Percentiles rank a stretch among this genome's conserved stretches.
These are phyloP conservation scores for Solen grandis DNA, from an alignment of 1,140 invertebrate genomes.

Conservation along the genomic window DNA sequence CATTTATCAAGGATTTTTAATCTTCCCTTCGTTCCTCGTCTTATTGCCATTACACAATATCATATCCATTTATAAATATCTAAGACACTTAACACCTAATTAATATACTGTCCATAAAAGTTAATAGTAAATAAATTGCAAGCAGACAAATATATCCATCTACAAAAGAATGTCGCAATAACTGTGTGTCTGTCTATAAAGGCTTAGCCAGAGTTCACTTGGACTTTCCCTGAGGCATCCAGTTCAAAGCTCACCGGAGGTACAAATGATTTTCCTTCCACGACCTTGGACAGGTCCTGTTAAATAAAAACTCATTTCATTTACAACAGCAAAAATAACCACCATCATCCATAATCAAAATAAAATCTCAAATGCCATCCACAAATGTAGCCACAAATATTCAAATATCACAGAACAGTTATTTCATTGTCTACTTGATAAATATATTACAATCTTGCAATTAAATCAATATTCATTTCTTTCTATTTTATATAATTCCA, in stretches of 20 bases:
- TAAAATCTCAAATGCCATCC: not conserved
- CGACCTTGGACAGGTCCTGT: slow-evolving; percentile 66
- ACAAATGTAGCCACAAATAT: not conserved
- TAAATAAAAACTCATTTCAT: slow-evolving; percentile 35
- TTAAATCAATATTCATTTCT: not conserved
- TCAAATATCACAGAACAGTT: not conserved
- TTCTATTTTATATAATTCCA: not conserved
- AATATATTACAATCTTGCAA: not conserved
- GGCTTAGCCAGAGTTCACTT: no score
- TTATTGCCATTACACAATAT: no score
- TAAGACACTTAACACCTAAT: no score
- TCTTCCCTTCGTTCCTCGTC: no score
- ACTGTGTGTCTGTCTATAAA: no score
- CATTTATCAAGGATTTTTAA: no score
- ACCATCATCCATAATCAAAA: not conserved
- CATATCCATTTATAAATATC: no score
- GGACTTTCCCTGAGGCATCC: slow-evolving; percentile 27
- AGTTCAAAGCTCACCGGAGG: slow-evolving; percentile 57
- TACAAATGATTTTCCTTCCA: slow-evolving; percentile 59
- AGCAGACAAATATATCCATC: no score
- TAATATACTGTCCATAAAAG: no score
- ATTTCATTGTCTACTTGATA: not conserved
- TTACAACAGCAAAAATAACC: not conserved
- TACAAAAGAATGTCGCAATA: no score
- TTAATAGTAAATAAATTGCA: no score